Evolutionary conservation across 2,113 vertebrate genomes (phyloP).

Genomic region (Sapayoa aenigma): DNA sequence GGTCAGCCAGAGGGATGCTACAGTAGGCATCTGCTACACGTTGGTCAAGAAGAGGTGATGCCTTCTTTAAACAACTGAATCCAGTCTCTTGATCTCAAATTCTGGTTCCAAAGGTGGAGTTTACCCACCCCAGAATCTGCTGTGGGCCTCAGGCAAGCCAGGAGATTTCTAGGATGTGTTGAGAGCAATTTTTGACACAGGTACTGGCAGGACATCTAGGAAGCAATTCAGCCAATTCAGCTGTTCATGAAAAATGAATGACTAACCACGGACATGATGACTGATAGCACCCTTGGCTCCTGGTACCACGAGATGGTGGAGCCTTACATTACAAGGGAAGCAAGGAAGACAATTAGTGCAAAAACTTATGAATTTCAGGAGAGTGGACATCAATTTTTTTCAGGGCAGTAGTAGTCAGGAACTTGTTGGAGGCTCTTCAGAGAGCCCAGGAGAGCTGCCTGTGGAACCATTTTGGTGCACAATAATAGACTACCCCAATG

Average conservation of each 20-base stretch:
- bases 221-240: not conserved
- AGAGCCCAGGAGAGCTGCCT: not conserved
- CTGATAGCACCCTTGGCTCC: not conserved
- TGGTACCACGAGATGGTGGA: not conserved
- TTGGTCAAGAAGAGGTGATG: not conserved
- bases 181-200: not conserved
- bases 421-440: not conserved
- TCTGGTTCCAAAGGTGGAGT: not conserved
- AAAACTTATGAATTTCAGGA: not conserved
- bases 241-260: not conserved
- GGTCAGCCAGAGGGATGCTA: not conserved
- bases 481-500: not conserved
- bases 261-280: not conserved
- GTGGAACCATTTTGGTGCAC: not conserved
- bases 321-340: not conserved
- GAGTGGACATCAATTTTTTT: not conserved
- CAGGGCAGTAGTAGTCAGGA: not conserved
- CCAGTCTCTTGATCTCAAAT: not conserved
- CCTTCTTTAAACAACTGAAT: not conserved
- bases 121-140: not conserved
- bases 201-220: not conserved
- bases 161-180: not conserved
- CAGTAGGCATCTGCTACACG: not conserved
- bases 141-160: not conserved
- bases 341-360: not conserved